Percentiles rank a stretch among this genome's conserved stretches.
Conservation (phyloP, 2,888 invertebrate genomes). For the Micoletzkya japonica region DNA sequence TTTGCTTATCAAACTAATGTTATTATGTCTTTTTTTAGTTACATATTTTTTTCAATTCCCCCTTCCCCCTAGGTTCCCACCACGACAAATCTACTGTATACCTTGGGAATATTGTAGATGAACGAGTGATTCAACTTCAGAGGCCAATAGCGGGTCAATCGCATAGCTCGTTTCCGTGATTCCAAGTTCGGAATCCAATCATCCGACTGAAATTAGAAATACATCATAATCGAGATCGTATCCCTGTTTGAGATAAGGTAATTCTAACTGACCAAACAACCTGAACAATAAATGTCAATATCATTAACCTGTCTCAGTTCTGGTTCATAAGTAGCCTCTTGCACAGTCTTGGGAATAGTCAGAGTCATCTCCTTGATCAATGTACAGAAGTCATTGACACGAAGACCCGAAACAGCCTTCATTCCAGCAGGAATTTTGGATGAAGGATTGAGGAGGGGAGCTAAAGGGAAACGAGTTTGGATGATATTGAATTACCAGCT, state of each 20-base stretch:
- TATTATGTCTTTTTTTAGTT: not conserved
- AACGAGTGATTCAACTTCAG: constrained; percentile 11
- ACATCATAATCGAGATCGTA: not conserved
- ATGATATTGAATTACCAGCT: too few species aligned
- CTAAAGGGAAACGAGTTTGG: too few species aligned
- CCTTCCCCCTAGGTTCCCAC: not conserved
- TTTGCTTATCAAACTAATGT: not conserved
- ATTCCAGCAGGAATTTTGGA: too few species aligned
- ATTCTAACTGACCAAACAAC: not conserved
- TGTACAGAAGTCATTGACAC: not conserved
- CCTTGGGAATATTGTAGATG: constrained; percentile 28
- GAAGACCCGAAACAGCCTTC: not conserved
- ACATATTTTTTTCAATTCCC: too few species aligned
- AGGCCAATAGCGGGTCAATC: constrained; percentile 27
- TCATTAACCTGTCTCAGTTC: not conserved
- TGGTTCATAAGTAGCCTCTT: not conserved
- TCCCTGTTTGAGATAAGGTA: not conserved
- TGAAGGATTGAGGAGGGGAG: too few species aligned
- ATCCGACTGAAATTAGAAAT: not conserved
- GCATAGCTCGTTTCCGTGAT: constrained; percentile 2
- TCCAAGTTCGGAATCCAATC: not conserved
- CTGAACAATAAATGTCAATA: not conserved
- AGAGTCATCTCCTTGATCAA: constrained; percentile 1
- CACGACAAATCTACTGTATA: constrained; percentile 1
- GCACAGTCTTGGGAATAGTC: not conserved